Conservation (phyloP, 2,797 vertebrate genomes). For the Hydrolagus colliei region DNA sequence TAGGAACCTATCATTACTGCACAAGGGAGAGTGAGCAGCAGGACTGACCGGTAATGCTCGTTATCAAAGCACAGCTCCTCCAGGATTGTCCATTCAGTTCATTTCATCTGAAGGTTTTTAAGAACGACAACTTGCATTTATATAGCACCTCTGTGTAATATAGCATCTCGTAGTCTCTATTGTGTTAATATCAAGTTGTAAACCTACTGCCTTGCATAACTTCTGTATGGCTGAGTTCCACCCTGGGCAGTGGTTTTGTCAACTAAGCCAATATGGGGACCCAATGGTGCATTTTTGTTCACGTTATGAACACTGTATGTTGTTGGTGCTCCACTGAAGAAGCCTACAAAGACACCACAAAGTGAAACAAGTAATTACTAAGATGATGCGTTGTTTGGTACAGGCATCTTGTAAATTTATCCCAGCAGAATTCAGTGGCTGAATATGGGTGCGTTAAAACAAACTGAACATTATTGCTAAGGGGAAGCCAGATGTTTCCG, state of each 20-base stretch:
- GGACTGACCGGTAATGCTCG: background rate
- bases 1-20: background rate
- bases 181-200: background rate
- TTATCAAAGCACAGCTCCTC: background rate
- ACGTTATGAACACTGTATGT: background rate
- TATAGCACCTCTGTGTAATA: slow-evolving; percentile 48
- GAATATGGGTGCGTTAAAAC: slow-evolving; percentile 2
- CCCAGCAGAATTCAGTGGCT: background rate
- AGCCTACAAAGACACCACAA: background rate
- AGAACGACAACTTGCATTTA: too few species aligned
- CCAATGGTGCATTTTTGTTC: background rate
- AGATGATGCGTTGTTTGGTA: background rate
- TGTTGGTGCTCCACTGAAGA: background rate
- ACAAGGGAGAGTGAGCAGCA: too few species aligned
- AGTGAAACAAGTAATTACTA: background rate
- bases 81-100: too few species aligned
- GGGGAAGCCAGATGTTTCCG: background rate
- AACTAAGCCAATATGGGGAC: background rate
- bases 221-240: background rate
- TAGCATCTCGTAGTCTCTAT: slow-evolving; percentile 46
- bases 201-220: background rate
- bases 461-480: background rate
- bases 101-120: too few species aligned
- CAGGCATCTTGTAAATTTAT: background rate
- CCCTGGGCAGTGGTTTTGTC: background rate